Evolutionary conservation across 64 coral and sea anemone genomes (phyloP).

Genomic region (Montipora capricornis): DNA sequence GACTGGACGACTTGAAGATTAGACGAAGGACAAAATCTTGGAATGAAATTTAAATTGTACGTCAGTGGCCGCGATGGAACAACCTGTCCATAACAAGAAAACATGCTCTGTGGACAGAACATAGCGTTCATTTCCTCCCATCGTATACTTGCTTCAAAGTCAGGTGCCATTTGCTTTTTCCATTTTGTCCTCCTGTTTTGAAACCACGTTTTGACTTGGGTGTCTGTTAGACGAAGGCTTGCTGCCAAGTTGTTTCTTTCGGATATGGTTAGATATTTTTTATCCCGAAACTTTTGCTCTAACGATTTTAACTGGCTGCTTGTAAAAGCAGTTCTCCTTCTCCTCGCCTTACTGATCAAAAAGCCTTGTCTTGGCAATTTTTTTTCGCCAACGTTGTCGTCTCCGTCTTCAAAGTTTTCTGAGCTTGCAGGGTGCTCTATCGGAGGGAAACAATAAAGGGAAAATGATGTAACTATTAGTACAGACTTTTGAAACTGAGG

Average conservation of each 20-base stretch:
- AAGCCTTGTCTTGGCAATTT: not conserved
- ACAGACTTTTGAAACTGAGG: no score
- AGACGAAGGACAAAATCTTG: conserved; percentile 63
- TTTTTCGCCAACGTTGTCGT: not conserved
- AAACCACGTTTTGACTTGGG: conserved; percentile 99
- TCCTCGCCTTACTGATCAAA: conserved; percentile 61
- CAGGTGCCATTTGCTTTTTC: conserved; percentile 87
- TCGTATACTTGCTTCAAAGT: conserved; percentile 37
- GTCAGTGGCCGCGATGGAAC: conserved; percentile 4
- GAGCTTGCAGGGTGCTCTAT: not conserved
- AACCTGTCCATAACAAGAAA: conserved; percentile 23
- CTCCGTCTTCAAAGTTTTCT: not conserved
- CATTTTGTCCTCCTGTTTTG: conserved; percentile 98
- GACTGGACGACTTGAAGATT: conserved; percentile 68
- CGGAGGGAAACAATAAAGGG: not conserved
- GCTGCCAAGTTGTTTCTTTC: conserved; percentile 93
- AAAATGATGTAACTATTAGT: no score
- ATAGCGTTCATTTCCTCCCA: conserved; percentile 46
- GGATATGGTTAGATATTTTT: conserved; percentile 95
- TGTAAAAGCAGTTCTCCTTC: conserved; percentile 91
- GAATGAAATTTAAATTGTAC: conserved; percentile 21
- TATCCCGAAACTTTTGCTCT: conserved; percentile 92
- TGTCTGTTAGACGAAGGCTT: conserved; percentile 83
- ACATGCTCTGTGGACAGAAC: conserved; percentile 13
- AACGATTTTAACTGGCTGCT: conserved; percentile 95